Percentiles rank a stretch among this genome's conserved stretches.
Evolutionary conservation across 2,113 vertebrate species (phyloP).

Genomic region (Peromyscus californicus): DNA sequence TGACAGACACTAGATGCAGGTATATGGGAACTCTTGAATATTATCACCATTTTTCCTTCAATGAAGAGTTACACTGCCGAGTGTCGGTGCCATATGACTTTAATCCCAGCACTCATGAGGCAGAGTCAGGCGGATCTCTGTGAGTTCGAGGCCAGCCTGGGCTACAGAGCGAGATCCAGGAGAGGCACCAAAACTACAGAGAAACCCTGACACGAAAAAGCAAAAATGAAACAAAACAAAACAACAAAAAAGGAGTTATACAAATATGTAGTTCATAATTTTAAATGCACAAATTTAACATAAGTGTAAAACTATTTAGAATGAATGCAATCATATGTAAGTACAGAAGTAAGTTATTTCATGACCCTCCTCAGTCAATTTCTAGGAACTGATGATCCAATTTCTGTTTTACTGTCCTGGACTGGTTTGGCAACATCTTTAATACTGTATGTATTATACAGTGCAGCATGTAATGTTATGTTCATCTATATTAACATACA

Average conservation of each 20-base stretch:
- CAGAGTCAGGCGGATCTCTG: too few relatives aligned
- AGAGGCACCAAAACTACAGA: too few relatives aligned
- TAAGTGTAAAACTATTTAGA: too few relatives aligned
- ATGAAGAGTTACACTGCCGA: not conserved
- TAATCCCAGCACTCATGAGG: too few relatives aligned
- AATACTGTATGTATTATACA: not conserved
- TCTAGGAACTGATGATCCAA: not conserved
- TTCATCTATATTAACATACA: not conserved
- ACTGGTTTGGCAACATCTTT: not conserved
- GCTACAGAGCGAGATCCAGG: too few relatives aligned
- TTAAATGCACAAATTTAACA: not conserved
- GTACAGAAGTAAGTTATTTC: not conserved
- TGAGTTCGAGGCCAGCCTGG: too few relatives aligned
- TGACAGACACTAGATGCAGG: too few relatives aligned
- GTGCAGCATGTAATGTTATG: not conserved
- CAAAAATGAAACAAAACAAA: too few relatives aligned
- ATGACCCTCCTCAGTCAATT: too few relatives aligned
- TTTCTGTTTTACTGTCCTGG: not conserved
- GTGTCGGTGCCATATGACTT: too few relatives aligned
- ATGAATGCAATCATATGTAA: not conserved
- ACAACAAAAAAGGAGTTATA: too few relatives aligned
- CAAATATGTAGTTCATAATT: not conserved
- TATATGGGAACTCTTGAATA: not conserved
- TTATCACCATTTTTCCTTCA: not conserved
- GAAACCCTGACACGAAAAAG: too few relatives aligned